phyloP scores from a whole-genome alignment of 2,113 vertebrate species.

The Tachysurus vachellii region DNA sequence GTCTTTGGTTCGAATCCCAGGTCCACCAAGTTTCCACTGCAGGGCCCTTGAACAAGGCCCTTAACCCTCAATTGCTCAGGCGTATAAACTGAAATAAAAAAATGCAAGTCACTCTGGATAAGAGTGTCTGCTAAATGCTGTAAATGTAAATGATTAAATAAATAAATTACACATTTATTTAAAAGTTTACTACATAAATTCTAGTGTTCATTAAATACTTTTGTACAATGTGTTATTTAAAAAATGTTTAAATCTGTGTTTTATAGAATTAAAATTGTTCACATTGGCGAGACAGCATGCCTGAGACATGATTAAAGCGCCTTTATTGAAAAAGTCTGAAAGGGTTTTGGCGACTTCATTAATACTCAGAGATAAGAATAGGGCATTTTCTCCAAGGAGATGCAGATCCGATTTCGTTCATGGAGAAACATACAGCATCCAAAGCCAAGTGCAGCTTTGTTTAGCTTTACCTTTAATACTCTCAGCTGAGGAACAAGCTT shows the following conservation, averaged over 20 bases:
- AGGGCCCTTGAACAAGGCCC: no score
- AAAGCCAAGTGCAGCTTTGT: conserved; percentile 68
- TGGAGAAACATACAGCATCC: conserved; percentile 4
- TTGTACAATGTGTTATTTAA: neutral
- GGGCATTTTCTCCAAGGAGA: conserved; percentile 24
- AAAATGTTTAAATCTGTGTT: neutral
- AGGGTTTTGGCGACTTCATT: neutral
- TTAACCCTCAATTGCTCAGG: no score
- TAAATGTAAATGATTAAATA: neutral
- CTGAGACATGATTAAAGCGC: neutral
- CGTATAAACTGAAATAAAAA: no score
- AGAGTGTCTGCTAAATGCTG: no score
- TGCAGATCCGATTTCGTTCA: conserved; percentile 40
- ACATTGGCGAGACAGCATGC: neutral
- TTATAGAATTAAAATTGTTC: neutral
- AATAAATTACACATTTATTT: neutral
- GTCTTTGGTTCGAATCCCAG: no score
- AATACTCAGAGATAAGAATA: conserved; percentile 34
- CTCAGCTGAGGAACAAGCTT: conserved; percentile 57
- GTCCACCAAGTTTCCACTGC: no score
- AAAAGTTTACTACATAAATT: neutral
- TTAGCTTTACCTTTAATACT: conserved; percentile 66
- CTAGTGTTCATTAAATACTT: neutral
- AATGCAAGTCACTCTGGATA: no score
- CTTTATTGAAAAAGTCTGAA: neutral